phyloP scores from a whole-genome alignment of 1,140 invertebrate genomes.

The Ceratitis capitata region DNA sequence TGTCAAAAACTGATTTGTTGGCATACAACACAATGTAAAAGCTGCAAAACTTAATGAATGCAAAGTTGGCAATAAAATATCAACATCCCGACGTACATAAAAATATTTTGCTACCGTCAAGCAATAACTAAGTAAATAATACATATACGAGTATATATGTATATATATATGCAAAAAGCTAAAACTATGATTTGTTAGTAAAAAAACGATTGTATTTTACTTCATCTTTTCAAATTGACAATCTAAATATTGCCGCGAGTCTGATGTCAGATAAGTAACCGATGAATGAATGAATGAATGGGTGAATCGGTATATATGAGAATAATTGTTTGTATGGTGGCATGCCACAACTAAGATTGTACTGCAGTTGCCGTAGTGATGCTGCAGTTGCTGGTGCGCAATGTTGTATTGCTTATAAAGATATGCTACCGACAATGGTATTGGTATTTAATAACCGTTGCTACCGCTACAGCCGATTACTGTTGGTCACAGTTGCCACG shows the following conservation, averaged over 20 bases:
- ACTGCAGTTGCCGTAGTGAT: no score
- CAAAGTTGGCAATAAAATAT: neutral
- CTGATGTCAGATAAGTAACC: neutral
- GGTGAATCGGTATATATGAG: no score
- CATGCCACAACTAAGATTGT: no score
- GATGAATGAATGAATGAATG: constrained; percentile 24
- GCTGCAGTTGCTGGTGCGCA: neutral
- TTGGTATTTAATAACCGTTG: neutral
- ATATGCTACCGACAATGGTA: neutral
- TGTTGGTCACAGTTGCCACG: constrained; percentile 16
- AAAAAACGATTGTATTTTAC: neutral
- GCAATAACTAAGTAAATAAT: neutral
- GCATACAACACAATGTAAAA: neutral
- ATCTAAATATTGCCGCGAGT: neutral
- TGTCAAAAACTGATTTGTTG: neutral
- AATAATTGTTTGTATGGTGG: no score
- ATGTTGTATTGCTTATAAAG: no score
- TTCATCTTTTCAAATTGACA: neutral
- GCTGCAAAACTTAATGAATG: neutral
- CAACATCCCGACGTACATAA: neutral
- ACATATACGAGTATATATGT: neutral
- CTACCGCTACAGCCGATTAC: constrained; percentile 3
- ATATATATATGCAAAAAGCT: neutral
- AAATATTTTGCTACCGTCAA: no score
- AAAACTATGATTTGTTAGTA: neutral